Conservation (phyloP, 2,888 invertebrate genomes). For the Petrolisthes cinctipes region DNA sequence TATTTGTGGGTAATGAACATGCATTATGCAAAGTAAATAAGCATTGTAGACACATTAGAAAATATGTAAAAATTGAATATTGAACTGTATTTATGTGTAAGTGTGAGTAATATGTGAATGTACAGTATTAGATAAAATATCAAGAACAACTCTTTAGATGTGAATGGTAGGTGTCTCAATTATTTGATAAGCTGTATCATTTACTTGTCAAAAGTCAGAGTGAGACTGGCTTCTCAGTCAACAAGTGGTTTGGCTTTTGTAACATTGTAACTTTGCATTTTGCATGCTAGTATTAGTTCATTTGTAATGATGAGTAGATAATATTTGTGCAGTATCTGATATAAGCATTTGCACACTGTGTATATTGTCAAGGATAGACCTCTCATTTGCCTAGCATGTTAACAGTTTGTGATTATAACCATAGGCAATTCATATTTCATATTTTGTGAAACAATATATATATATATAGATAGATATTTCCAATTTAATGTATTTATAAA, state of each 20-base stretch:
- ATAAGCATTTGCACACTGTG: conserved; percentile 55
- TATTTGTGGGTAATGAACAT: conserved; percentile 46
- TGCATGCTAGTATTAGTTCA: conserved; percentile 51
- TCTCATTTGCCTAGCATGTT: conserved; percentile 48
- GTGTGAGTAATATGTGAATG: background rate
- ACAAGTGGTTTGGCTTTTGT: conserved; percentile 10
- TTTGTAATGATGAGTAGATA: conserved; percentile 36
- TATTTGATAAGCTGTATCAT: background rate
- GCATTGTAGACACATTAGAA: background rate
- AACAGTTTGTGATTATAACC: conserved; percentile 29
- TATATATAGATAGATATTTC: background rate
- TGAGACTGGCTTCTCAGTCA: background rate
- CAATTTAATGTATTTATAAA: background rate
- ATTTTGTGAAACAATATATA: conserved; percentile 19
- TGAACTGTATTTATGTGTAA: background rate
- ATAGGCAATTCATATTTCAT: conserved; percentile 12
- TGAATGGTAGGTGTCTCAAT: conserved; percentile 33
- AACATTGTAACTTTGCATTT: conserved; percentile 54
- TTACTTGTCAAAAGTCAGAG: conserved; percentile 6
- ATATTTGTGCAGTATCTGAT: conserved; percentile 22
- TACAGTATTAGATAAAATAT: background rate
- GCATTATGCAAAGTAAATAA: conserved; percentile 55
- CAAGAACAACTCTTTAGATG: conserved; percentile 6
- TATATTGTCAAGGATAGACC: conserved; percentile 34
- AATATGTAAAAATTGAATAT: conserved; percentile 7